Evolutionary conservation across 2,888 invertebrate genomes (phyloP).

Genomic region (Lobophora halterata): DNA sequence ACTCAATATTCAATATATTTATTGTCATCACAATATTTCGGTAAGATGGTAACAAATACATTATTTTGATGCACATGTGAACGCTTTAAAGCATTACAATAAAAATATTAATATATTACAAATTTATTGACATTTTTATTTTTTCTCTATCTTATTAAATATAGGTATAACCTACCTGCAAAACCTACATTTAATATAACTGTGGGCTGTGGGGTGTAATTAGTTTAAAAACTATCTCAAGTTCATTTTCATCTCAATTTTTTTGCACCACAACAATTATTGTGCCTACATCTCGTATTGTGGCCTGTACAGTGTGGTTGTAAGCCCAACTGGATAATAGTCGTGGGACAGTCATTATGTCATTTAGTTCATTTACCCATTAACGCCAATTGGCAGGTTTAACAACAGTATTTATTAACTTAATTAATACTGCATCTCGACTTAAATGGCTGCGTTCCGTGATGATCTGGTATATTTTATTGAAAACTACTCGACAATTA

Average conservation of each 20-base stretch:
- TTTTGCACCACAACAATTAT: conserved; percentile 1
- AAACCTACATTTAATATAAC: no score
- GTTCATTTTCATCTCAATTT: neutral
- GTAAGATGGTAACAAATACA: no score
- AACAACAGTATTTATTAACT: conserved; percentile 41
- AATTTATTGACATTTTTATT: no score
- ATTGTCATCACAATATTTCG: no score
- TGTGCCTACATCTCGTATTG: conserved; percentile 4
- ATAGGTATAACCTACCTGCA: no score
- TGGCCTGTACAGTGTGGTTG: conserved; percentile 24
- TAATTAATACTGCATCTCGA: conserved; percentile 22
- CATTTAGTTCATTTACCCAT: conserved; percentile 53
- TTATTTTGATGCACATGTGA: no score
- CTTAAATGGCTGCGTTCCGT: conserved; percentile 18
- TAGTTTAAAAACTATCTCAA: no score
- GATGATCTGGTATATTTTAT: conserved; percentile 15
- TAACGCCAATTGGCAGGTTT: conserved; percentile 51
- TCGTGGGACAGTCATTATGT: conserved; percentile 43
- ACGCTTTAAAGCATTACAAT: no score
- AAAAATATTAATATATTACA: no score
- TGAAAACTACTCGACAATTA: conserved; percentile 2
- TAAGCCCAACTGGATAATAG: conserved; percentile 35
- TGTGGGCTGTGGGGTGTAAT: no score
- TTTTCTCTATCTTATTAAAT: no score
- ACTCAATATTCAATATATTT: no score